Evolutionary conservation across 2,888 invertebrate species (phyloP).

Genomic region (Seira ritae): DNA sequence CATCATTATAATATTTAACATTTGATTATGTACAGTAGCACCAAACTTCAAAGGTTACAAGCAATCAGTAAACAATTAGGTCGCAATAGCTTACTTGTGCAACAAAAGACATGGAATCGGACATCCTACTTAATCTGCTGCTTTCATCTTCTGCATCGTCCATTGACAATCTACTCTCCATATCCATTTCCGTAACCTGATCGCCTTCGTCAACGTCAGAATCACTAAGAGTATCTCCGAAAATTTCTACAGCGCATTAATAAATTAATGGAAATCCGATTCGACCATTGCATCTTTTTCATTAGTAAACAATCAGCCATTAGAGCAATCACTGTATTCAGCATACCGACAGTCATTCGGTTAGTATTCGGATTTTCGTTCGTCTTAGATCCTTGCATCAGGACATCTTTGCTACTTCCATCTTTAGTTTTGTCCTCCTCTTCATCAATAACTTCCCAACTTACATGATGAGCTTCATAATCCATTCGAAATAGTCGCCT

Average conservation of each 20-base stretch:
- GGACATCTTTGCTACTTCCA: conserved; percentile 70
- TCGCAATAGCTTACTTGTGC: conserved; percentile 52
- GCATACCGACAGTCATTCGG: conserved; percentile 63
- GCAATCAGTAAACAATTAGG: too few species aligned
- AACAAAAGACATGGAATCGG: conserved; percentile 68
- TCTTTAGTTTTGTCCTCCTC: conserved; percentile 81
- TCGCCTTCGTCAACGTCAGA: conserved; percentile 87
- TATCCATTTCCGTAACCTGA: conserved; percentile 58
- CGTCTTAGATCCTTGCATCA: conserved; percentile 73
- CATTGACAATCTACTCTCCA: conserved; percentile 68
- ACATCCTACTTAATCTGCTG: conserved; percentile 62
- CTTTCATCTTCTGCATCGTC: conserved; percentile 67
- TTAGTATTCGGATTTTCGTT: conserved; percentile 68
- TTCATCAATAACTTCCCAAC: conserved; percentile 92
- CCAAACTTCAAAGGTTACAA: too few species aligned
- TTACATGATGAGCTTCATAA: conserved; percentile 92
- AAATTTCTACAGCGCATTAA: conserved; percentile 77
- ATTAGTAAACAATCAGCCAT: background rate
- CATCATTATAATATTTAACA: conserved; percentile 5
- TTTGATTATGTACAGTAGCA: too few species aligned
- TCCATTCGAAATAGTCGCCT: conserved; percentile 93
- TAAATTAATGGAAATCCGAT: background rate
- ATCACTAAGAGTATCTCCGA: conserved; percentile 94
- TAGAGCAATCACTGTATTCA: background rate
- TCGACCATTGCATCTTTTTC: background rate